These are phyloP conservation scores for Geotrypetes seraphini DNA, from an alignment of 2,797 vertebrate species.

Conservation along the genomic window DNA sequence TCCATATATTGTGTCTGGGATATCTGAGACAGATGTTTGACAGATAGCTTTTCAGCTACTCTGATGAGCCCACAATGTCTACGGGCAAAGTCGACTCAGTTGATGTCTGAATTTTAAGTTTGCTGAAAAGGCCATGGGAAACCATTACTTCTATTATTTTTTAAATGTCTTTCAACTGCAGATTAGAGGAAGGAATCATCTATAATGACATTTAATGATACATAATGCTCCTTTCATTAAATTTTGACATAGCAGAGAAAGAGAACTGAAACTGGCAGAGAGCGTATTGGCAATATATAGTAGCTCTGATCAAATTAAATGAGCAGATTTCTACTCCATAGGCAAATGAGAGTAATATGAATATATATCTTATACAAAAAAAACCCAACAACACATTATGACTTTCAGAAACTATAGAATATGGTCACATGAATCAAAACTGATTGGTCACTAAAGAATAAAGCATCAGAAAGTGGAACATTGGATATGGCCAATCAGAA, in stretches of 20 bases:
- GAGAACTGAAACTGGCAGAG: constrained; percentile 11
- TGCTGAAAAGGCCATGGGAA: constrained; percentile 24
- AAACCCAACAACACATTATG: too few relatives aligned
- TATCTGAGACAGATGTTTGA: too few relatives aligned
- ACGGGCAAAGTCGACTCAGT: constrained; percentile 19
- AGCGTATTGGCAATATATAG: constrained; percentile 10
- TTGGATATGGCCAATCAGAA: too few relatives aligned
- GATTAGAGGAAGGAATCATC: constrained; percentile 4
- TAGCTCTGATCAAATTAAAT: constrained; percentile 4
- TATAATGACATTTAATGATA: constrained; percentile 28
- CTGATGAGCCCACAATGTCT: background rate
- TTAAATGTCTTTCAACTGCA: constrained; percentile 32
- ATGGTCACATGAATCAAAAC: too few relatives aligned
- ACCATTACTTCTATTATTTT: constrained; percentile 19
- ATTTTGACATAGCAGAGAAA: constrained; percentile 12
- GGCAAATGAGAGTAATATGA: too few relatives aligned
- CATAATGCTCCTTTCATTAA: constrained; percentile 25
- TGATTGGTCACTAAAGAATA: too few relatives aligned
- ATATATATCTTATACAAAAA: too few relatives aligned
- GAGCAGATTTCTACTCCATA: background rate
- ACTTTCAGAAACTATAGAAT: too few relatives aligned
- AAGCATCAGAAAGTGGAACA: too few relatives aligned
- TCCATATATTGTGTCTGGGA: too few relatives aligned
- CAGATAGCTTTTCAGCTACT: background rate
- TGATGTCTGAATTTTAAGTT: constrained; percentile 11